Evolutionary conservation across 2,888 invertebrate species (phyloP).

Genomic region (Lasius platythorax): DNA sequence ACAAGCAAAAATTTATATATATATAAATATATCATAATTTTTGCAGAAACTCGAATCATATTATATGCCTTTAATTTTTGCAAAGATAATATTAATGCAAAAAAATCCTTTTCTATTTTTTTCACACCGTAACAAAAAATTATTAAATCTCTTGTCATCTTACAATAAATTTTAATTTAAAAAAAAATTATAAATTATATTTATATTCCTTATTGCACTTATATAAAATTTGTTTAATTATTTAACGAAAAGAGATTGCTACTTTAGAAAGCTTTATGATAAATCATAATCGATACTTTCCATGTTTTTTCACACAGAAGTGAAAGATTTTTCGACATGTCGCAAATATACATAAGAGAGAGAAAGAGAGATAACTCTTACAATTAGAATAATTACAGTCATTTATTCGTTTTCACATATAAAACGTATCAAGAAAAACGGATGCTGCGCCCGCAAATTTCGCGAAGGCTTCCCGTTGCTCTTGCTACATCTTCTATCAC

Average conservation of each 20-base stretch:
- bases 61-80: not conserved
- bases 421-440: conserved; percentile 71
- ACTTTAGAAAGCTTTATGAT: not conserved
- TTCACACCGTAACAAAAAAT: not conserved
- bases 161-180: not conserved
- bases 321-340: not conserved
- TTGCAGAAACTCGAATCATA: not conserved
- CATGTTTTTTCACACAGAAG: not conserved
- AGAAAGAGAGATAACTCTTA: conserved; percentile 12
- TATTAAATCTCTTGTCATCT: not conserved
- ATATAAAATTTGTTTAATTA: not conserved
- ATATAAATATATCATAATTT: not conserved
- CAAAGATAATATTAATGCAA: conserved; percentile 1
- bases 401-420: conserved; percentile 73
- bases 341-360: conserved; percentile 1
- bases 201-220: not conserved
- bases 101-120: not conserved
- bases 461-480: conserved; percentile 58
- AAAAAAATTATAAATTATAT: not conserved
- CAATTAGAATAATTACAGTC: conserved; percentile 66
- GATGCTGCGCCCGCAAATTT: not conserved
- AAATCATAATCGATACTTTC: not conserved
- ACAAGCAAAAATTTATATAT: not conserved
- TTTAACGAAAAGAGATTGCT: not conserved
- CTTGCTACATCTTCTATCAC: conserved; percentile 66